Conservation (phyloP, 2,888 invertebrate species). For the Ormia ochracea region DNA sequence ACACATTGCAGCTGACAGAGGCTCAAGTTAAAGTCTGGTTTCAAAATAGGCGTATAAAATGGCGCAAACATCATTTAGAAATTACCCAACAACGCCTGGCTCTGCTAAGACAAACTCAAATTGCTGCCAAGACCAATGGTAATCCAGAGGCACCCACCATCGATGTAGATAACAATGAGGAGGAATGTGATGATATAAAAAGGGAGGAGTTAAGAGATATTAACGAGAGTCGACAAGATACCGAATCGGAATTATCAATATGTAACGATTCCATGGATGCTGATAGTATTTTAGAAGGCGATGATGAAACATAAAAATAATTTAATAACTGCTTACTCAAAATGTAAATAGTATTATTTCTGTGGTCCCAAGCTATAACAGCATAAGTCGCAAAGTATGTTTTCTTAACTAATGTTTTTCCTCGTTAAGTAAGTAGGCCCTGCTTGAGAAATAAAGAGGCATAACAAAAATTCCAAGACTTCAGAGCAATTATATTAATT, state of each 20-base stretch:
- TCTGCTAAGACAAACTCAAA: constrained; percentile 76
- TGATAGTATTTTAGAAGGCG: constrained; percentile 75
- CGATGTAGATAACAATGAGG: constrained; percentile 48
- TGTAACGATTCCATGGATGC: constrained; percentile 76
- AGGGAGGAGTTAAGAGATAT: constrained; percentile 66
- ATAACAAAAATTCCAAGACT: no score
- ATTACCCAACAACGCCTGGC: constrained; percentile 91
- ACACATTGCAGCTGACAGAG: constrained; percentile 76
- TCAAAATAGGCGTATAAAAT: constrained; percentile 92
- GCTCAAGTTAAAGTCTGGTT: constrained; percentile 92
- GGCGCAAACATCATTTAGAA: constrained; percentile 96
- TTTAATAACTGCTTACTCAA: not conserved
- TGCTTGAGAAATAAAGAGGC: no score
- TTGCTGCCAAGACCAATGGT: constrained; percentile 33
- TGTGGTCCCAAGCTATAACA: no score
- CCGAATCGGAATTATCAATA: constrained; percentile 76
- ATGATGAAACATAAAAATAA: constrained; percentile 71
- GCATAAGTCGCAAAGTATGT: no score
- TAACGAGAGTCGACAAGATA: constrained; percentile 64
- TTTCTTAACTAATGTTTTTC: no score
- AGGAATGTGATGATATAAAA: constrained; percentile 71
- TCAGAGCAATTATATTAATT: no score
- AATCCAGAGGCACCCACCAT: constrained; percentile 37
- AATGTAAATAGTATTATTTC: constrained; percentile 46
- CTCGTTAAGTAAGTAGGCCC: no score